Percentiles rank a stretch among this genome's conserved stretches.
Conservation (phyloP, 2,888 invertebrate genomes). For the Philereme transversata region DNA sequence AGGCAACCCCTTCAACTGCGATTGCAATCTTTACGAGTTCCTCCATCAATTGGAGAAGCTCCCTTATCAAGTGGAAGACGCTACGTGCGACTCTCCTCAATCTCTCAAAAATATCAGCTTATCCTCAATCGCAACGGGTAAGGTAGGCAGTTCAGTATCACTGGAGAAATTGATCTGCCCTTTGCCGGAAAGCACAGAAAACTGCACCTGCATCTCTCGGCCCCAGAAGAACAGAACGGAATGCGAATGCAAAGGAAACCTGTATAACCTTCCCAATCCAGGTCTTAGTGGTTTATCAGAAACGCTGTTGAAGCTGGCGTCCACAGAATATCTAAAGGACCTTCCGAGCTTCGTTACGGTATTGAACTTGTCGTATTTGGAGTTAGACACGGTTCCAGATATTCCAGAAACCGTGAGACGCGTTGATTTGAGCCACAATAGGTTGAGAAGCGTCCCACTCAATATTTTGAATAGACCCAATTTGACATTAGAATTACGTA, state of each 20-base stretch:
- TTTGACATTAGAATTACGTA: slow-evolving; percentile 14
- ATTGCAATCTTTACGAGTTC: slow-evolving; percentile 32
- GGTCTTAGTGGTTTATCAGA: not conserved
- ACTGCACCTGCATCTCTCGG: slow-evolving; percentile 23
- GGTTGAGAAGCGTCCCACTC: slow-evolving; percentile 6
- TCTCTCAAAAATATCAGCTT: slow-evolving; percentile 5
- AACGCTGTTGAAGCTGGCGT: slow-evolving; percentile 14
- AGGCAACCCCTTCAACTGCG: slow-evolving; percentile 38
- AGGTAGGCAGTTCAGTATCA: slow-evolving; percentile 8
- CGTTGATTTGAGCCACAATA: slow-evolving; percentile 33
- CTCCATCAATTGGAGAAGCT: slow-evolving; percentile 16
- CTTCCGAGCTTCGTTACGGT: slow-evolving; percentile 15
- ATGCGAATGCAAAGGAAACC: slow-evolving; percentile 15
- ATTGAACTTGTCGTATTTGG: slow-evolving; percentile 13
- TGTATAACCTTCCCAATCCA: slow-evolving; percentile 20
- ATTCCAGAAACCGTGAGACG: slow-evolving; percentile 14
- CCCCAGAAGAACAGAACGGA: slow-evolving; percentile 23
- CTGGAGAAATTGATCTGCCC: slow-evolving; percentile 24
- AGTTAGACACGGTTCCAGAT: slow-evolving; percentile 3
- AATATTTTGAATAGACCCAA: slow-evolving; percentile 18
- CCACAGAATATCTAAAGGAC: not conserved
- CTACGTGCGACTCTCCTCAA: slow-evolving; percentile 26
- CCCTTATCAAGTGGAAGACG: slow-evolving; percentile 2
- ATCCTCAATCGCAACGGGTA: slow-evolving; percentile 1
- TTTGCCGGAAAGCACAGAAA: slow-evolving; percentile 7